Conservation (phyloP, 2,797 vertebrate genomes). For the Phataginus tetradactyla region DNA sequence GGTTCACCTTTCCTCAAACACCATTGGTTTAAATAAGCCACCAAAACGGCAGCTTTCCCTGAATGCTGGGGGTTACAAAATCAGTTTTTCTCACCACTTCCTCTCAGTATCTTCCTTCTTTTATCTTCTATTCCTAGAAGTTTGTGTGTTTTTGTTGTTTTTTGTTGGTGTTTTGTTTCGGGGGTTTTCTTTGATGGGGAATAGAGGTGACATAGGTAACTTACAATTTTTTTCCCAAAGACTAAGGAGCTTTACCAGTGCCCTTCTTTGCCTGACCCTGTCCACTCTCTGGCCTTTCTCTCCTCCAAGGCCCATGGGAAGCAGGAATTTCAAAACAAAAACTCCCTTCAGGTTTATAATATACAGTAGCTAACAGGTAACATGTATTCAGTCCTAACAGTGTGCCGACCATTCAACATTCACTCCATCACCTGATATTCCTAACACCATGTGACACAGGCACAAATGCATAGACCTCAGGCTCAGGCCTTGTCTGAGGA, state of each 20-base stretch:
- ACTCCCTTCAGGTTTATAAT: not conserved
- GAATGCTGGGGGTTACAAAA: not conserved
- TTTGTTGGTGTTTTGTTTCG: not conserved
- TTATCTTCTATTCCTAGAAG: not conserved
- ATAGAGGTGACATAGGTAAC: not conserved
- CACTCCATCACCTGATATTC: not conserved
- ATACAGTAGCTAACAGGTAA: not conserved
- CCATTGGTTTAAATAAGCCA: not conserved
- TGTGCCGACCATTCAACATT: not conserved
- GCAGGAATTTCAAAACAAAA: not conserved
- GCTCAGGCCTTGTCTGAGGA: not conserved
- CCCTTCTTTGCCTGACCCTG: not conserved
- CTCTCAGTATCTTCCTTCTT: not conserved
- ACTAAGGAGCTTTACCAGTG: not conserved
- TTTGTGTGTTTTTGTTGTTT: not conserved
- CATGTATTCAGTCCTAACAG: not conserved
- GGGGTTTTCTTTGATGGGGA: not conserved
- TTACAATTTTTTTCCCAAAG: not conserved
- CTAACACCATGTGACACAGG: not conserved
- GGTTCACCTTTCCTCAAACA: not conserved
- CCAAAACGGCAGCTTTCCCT: not conserved
- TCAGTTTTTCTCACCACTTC: not conserved
- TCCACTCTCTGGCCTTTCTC: not conserved
- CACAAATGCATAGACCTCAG: not conserved
- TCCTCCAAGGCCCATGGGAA: not conserved